Conservation (phyloP, 2,797 vertebrate species). For the Gallinago stenura region DNA sequence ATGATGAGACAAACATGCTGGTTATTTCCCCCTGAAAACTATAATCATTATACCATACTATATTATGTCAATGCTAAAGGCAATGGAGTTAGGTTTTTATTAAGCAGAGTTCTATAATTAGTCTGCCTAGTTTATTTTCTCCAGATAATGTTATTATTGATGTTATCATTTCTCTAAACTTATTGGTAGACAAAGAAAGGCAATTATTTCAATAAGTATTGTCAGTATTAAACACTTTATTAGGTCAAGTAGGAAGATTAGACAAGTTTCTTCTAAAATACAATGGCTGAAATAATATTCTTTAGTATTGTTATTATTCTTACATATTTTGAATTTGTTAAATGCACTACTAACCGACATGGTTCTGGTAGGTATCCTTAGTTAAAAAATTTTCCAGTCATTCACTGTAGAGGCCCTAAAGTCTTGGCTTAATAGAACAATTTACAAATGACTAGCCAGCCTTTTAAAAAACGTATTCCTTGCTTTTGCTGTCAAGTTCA, state of each 20-base stretch:
- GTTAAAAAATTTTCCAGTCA: background rate
- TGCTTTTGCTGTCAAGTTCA: background rate
- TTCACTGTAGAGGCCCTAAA: background rate
- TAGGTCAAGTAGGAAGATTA: background rate
- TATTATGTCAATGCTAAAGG: slow-evolving; percentile 52
- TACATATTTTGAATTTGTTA: background rate
- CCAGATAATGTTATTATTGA: slow-evolving; percentile 35
- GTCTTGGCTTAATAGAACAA: background rate
- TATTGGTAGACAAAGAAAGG: slow-evolving; percentile 47
- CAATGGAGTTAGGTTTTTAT: slow-evolving; percentile 18
- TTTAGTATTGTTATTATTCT: background rate
- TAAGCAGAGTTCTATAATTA: slow-evolving; percentile 52
- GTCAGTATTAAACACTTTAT: background rate
- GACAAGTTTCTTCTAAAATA: background rate
- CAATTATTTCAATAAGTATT: slow-evolving; percentile 36
- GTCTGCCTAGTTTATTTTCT: slow-evolving; percentile 27
- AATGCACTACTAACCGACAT: background rate
- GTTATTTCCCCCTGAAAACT: slow-evolving; percentile 44
- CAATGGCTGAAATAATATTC: background rate
- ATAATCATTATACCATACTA: background rate
- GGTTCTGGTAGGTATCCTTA: background rate
- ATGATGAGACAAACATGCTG: slow-evolving; percentile 23
- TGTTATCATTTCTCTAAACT: slow-evolving; percentile 21
- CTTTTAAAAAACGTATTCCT: background rate
- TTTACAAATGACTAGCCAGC: background rate